Conservation (phyloP, 2,888 invertebrate species). For the Seira musarum region DNA sequence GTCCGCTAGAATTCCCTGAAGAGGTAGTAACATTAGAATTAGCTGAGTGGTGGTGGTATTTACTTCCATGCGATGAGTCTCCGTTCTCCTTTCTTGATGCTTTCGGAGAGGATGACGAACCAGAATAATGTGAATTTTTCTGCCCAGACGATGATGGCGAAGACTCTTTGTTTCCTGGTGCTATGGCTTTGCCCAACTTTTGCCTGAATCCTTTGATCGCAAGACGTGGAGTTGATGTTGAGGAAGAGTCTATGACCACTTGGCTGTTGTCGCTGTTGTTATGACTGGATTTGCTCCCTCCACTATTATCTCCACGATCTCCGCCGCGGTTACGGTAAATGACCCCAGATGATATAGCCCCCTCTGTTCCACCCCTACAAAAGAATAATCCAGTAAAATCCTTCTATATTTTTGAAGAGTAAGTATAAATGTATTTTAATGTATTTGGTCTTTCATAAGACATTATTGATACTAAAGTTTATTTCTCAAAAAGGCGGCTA, state of each 20-base stretch:
- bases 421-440: not conserved
- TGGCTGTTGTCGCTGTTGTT: slow-evolving; percentile 3
- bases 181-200: slow-evolving; percentile 68
- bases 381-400: slow-evolving; percentile 61
- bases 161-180: slow-evolving; percentile 58
- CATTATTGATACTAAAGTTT: no score
- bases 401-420: slow-evolving; percentile 43
- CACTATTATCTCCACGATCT: slow-evolving; percentile 37
- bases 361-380: slow-evolving; percentile 62
- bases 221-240: slow-evolving; percentile 64
- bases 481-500: no score
- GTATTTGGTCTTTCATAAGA: not conserved
- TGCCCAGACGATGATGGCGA: slow-evolving; percentile 48
- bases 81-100: slow-evolving; percentile 54
- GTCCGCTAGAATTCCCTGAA: no score
- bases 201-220: slow-evolving; percentile 69
- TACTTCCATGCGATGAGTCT: not conserved
- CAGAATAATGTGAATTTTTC: slow-evolving; percentile 35
- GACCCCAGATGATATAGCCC: slow-evolving; percentile 40
- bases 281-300: not conserved
- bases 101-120: slow-evolving; percentile 56
- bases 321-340: slow-evolving; percentile 40
- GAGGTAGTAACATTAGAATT: no score
- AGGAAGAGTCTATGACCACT: slow-evolving; percentile 34
- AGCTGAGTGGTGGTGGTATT: no score